Conservation (phyloP, 2,797 vertebrate species). For the Hylomyscus alleni region DNA sequence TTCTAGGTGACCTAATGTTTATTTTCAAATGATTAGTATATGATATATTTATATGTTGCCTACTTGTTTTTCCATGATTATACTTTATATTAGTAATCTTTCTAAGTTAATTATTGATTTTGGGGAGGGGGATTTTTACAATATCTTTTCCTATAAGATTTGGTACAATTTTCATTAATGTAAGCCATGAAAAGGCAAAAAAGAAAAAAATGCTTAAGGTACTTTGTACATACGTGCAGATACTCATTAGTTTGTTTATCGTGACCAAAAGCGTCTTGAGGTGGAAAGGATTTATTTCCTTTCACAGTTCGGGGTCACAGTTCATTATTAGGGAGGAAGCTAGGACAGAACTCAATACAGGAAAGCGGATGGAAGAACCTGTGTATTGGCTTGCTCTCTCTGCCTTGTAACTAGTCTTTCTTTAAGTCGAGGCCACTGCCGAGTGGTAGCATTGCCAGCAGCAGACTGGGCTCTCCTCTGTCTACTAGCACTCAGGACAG, state of each 20-base stretch:
- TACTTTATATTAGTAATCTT: neutral
- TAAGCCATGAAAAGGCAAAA: neutral
- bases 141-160: neutral
- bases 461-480: neutral
- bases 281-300: neutral
- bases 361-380: too few species aligned
- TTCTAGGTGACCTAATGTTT: neutral
- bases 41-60: neutral
- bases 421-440: neutral
- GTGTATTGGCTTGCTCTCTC: neutral
- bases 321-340: neutral
- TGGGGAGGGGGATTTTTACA: neutral
- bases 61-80: constrained; percentile 22
- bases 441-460: neutral
- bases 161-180: neutral
- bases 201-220: neutral
- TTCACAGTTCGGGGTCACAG: too few species aligned
- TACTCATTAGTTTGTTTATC: neutral
- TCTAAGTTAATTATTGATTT: neutral
- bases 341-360: neutral
- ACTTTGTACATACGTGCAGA: neutral
- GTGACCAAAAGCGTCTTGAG: neutral
- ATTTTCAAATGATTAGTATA: neutral
- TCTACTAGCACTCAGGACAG: neutral
- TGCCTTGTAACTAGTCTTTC: neutral